Evolutionary conservation across 2,113 vertebrate genomes (phyloP).

Genomic region (Ploceus nigricollis): DNA sequence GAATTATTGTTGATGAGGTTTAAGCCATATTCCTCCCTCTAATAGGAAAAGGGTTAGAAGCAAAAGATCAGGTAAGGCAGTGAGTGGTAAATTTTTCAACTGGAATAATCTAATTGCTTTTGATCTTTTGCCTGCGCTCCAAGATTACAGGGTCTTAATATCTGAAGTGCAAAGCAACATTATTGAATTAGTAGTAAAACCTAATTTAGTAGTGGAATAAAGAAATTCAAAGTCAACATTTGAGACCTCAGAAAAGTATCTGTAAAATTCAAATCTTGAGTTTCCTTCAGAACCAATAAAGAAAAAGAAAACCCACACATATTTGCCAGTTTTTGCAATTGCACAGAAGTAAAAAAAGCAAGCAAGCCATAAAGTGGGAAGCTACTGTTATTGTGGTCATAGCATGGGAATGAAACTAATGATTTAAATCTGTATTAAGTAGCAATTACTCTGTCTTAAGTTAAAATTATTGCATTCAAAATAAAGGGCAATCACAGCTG

Average conservation of each 20-base stretch:
- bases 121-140: not conserved
- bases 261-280: not conserved
- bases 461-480: conserved; percentile 5
- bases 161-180: not conserved
- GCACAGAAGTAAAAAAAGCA: not conserved
- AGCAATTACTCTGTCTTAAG: not conserved
- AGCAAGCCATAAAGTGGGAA: not conserved
- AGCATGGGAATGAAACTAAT: not conserved
- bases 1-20: not conserved
- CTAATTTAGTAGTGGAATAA: not conserved
- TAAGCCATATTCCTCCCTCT: not conserved
- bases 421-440: not conserved
- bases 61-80: not conserved
- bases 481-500: not conserved
- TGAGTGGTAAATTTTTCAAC: not conserved
- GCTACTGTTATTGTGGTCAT: not conserved
- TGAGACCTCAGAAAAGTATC: not conserved
- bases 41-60: not conserved
- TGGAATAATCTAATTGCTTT: not conserved
- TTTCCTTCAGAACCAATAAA: not conserved
- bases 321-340: not conserved
- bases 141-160: not conserved
- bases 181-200: not conserved
- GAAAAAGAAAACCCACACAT: not conserved
- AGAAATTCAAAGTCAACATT: not conserved